phyloP scores from a whole-genome alignment of 1,140 invertebrate genomes.

The Anastrepha ludens region DNA sequence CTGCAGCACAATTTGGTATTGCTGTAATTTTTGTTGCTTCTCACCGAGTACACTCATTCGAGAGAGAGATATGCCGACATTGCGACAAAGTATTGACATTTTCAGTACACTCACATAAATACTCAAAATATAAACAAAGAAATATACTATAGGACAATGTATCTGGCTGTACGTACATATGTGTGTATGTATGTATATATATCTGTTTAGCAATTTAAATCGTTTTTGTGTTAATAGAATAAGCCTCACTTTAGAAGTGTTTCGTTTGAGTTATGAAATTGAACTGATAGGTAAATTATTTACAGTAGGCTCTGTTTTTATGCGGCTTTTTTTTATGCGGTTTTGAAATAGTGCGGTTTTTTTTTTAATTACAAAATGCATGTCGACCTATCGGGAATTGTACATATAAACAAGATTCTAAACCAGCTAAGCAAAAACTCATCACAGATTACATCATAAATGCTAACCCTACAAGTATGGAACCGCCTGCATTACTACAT shows the following conservation, averaged over 20 bases:
- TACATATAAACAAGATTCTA: no score
- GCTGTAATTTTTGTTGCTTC: neutral
- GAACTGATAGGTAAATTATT: neutral
- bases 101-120: neutral
- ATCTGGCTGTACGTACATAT: no score
- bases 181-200: no score
- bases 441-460: no score
- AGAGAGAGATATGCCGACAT: neutral
- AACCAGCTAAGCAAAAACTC: no score
- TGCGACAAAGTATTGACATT: neutral
- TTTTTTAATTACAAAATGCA: no score
- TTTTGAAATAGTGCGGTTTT: no score
- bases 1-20: neutral
- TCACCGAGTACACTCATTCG: neutral
- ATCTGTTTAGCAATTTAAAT: neutral
- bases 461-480: no score
- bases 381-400: no score
- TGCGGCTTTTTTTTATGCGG: no score
- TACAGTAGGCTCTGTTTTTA: no score
- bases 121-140: neutral
- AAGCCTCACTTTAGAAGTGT: neutral
- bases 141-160: neutral
- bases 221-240: neutral
- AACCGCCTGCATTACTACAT: no score
- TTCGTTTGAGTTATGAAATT: neutral